Percentiles rank a stretch among this genome's conserved stretches.
phyloP scores from a whole-genome alignment of 2,888 invertebrate species.

The Folsomia candida region DNA sequence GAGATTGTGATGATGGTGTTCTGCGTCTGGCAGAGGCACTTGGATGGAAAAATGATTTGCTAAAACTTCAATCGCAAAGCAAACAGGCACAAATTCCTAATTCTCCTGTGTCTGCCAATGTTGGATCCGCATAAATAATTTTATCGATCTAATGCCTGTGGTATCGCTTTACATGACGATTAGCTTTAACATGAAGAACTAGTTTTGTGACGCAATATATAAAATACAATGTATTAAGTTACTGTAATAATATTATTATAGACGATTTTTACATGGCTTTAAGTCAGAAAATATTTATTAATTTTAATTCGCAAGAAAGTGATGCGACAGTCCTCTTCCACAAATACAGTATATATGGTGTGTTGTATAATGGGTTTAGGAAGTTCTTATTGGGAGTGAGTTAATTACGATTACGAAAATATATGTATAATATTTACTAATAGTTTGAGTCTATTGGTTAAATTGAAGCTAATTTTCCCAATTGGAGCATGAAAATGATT shows the following conservation, averaged over 20 bases:
- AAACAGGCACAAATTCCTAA: not conserved
- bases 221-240: no score
- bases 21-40: conserved; percentile 69
- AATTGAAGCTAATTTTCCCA: no score
- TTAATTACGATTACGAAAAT: not conserved
- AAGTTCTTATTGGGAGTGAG: not conserved
- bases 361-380: not conserved
- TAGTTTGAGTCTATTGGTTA: not conserved
- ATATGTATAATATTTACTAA: not conserved
- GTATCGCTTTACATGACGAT: no score
- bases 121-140: no score
- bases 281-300: not conserved
- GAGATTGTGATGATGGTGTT: conserved; percentile 80
- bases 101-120: no score
- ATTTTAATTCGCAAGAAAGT: not conserved
- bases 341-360: no score
- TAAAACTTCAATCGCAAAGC: conserved; percentile 2
- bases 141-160: no score
- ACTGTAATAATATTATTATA: no score
- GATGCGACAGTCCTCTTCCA: not conserved
- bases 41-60: conserved; percentile 63
- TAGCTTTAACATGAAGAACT: no score
- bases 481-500: no score
- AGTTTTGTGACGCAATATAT: no score
- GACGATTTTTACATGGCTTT: no score